Conservation (phyloP, 2,888 invertebrate species). For the Caenorhabditis afra region DNA sequence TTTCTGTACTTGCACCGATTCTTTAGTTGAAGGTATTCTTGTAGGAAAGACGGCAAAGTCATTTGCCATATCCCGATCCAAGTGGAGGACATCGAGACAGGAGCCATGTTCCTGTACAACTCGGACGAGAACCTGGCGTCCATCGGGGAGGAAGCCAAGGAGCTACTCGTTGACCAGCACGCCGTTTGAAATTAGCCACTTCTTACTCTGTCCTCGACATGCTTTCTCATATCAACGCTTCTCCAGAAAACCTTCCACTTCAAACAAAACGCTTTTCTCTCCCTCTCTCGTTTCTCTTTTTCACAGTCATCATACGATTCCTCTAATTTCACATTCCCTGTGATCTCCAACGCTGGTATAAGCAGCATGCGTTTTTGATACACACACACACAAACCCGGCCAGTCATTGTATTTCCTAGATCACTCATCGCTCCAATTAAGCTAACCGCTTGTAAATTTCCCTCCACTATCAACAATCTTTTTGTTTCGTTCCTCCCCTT, state of each 20-base stretch:
- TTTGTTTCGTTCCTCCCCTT: background rate
- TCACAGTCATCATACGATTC: slow-evolving; percentile 15
- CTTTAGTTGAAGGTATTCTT: background rate
- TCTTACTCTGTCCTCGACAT: background rate
- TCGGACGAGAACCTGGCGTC: slow-evolving; percentile 55
- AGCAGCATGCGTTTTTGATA: slow-evolving; percentile 13
- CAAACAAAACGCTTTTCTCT: slow-evolving; percentile 9
- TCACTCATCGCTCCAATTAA: background rate
- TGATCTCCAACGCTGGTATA: slow-evolving; percentile 58
- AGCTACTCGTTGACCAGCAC: slow-evolving; percentile 40
- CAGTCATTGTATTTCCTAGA: slow-evolving; percentile 2
- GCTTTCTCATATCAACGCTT: slow-evolving; percentile 34
- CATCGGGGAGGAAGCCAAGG: slow-evolving; percentile 35
- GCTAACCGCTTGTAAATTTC: background rate
- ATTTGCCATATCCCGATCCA: slow-evolving; percentile 62
- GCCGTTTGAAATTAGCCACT: slow-evolving; percentile 7
- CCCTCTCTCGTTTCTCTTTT: background rate
- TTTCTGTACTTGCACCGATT: too few species aligned
- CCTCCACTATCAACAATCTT: too few species aligned
- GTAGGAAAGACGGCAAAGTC: slow-evolving; percentile 58
- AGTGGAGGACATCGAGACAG: slow-evolving; percentile 61
- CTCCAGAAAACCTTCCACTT: background rate
- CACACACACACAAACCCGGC: slow-evolving; percentile 7
- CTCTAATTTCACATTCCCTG: slow-evolving; percentile 45
- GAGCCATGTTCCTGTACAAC: slow-evolving; percentile 61